Evolutionary conservation across 64 coral and sea anemone genomes (phyloP), one percentile per base, ranked within the genome.

Genomic region (Actinia equina): DNA sequence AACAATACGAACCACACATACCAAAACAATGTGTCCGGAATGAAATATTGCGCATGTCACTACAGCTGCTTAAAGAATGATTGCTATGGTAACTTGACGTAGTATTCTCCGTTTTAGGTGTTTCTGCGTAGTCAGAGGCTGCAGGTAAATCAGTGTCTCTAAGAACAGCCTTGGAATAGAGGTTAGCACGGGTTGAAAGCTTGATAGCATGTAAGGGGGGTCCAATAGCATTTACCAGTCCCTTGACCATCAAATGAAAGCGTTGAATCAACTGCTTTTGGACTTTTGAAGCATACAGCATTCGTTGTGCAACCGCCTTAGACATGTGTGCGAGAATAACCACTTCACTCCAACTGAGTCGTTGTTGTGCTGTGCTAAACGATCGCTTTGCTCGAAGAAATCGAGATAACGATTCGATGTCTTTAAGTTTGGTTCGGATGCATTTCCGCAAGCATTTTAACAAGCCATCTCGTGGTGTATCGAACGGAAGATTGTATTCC

Each of bases 1-100:
- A 88, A 16, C 91, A 92, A 3, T 20, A 54, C 19, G 23, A 43
- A 15, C 86, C 91, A 46, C 86, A 88, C 91, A 92, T 92, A 59
- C 91, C 91, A 59, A 84, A 88, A 25, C 91, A 92, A 60, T 60
- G 58, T 12, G 45, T 49, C 45, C 17, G 14, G 17, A 61, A 17
- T 17, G 54, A 63, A 2, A 30, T 20, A 80, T 60, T 80, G 87
- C 87, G 87, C 54, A 80, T 88, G 87, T 88, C 87, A 43, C 62
- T 11, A 44, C 87, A 88, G 12, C 16, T 41, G n/a, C 44, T n/a
- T n/a, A n/a, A 0, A 17, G 58, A 18, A 11, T 60, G 0, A 15
- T 60, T 60, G 58, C 58, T 18, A 60, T 60, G 58, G 58, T 17
- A 60, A 60, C 58, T 11, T 60, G 58, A 60, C 58, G 58, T 60